Percentiles rank a stretch among this genome's conserved stretches.
Conservation (phyloP, 1,140 invertebrate species). For the Drosophila tani region DNA sequence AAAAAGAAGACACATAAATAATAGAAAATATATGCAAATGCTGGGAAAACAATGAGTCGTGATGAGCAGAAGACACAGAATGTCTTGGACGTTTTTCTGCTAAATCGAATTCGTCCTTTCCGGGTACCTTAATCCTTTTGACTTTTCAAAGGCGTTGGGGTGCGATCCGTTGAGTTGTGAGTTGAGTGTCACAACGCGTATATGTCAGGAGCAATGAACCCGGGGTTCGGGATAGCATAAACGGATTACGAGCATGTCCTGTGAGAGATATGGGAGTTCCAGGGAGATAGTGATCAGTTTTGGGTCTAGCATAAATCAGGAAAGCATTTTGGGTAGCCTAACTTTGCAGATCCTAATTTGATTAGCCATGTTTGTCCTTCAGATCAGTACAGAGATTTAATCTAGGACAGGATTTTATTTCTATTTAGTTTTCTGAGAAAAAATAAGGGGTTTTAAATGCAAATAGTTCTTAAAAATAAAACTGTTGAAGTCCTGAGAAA, state of each 20-base stretch:
- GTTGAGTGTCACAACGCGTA: constrained; percentile 72
- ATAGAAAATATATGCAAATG: constrained; percentile 77
- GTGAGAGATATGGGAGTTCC: constrained; percentile 14
- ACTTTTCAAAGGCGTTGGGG: constrained; percentile 71
- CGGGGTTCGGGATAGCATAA: constrained; percentile 37
- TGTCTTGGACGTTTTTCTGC: constrained; percentile 77
- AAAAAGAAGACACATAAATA: constrained; percentile 60
- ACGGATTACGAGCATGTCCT: constrained; percentile 33
- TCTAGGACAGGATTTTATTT: background rate
- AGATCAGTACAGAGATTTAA: constrained; percentile 6
- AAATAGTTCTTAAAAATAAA: background rate
- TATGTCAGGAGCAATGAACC: constrained; percentile 64
- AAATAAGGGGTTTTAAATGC: background rate
- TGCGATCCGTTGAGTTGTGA: constrained; percentile 63
- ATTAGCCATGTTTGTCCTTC: background rate
- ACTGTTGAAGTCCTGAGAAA: background rate
- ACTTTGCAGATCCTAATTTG: background rate
- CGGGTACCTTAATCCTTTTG: constrained; percentile 74
- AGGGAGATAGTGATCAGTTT: constrained; percentile 26
- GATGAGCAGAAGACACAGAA: constrained; percentile 47
- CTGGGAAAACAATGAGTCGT: constrained; percentile 54
- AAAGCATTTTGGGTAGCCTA: background rate
- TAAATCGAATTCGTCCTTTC: constrained; percentile 74
- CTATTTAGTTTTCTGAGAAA: background rate
- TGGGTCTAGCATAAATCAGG: background rate